These are phyloP conservation scores for Pseudomugil tenellus DNA, from an alignment of 2,797 vertebrate species.

Conservation along the genomic window DNA sequence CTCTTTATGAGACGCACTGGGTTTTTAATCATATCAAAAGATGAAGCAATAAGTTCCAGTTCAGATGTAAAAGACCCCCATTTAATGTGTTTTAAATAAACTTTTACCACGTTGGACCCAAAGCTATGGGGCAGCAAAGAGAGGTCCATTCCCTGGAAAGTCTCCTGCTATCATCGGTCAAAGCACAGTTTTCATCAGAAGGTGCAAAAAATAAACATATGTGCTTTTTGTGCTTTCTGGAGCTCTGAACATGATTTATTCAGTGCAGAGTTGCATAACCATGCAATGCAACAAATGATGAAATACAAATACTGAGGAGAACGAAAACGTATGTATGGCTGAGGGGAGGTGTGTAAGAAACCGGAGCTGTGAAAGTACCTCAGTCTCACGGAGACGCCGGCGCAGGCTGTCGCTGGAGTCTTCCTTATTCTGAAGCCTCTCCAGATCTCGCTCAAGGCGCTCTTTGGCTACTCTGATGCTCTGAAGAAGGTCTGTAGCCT, in stretches of 20 bases:
- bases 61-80: no score
- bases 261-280: slow-evolving; percentile 11
- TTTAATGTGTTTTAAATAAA: not conserved
- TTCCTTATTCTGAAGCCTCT: slow-evolving; percentile 92
- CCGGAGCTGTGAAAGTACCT: slow-evolving; percentile 73
- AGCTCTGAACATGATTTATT: slow-evolving; percentile 38
- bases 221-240: slow-evolving; percentile 30
- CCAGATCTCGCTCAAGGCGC: slow-evolving; percentile 89
- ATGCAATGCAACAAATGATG: slow-evolving; percentile 14
- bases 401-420: slow-evolving; percentile 95
- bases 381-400: slow-evolving; percentile 92
- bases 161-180: slow-evolving; percentile 11
- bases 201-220: slow-evolving; percentile 43
- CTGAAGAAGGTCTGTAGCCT: slow-evolving; percentile 94
- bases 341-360: not conserved
- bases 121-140: not conserved
- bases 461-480: slow-evolving; percentile 93
- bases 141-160: not conserved
- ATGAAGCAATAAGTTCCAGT: no score
- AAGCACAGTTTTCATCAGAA: slow-evolving; percentile 34
- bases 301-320: not conserved
- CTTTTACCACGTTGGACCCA: not conserved
- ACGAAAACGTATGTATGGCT: not conserved
- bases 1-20: no score
- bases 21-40: no score